Evolutionary conservation across 2,888 invertebrate genomes (phyloP).

Genomic region (Euclidia mi): DNA sequence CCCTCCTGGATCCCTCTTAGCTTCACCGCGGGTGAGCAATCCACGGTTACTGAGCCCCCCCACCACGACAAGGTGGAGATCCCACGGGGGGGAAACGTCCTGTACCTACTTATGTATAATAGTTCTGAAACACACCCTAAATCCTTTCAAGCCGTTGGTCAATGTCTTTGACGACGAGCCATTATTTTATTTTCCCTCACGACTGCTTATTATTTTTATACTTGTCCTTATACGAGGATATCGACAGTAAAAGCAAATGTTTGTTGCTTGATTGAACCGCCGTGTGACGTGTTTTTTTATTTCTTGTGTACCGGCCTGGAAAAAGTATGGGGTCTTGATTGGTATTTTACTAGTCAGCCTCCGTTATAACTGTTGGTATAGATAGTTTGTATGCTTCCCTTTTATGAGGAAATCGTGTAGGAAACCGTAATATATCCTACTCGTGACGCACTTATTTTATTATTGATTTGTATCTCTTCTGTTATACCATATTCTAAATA

Average conservation of each 20-base stretch:
- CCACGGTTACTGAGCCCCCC: too few species aligned
- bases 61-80: too few species aligned
- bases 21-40: too few species aligned
- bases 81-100: too few species aligned
- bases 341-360: constrained; percentile 10
- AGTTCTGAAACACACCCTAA: constrained; percentile 69
- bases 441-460: too few species aligned
- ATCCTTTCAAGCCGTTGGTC: constrained; percentile 75
- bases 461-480: too few species aligned
- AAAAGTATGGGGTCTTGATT: constrained; percentile 42
- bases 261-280: constrained; percentile 84
- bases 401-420: too few species aligned
- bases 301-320: constrained; percentile 47
- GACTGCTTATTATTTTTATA: constrained; percentile 87
- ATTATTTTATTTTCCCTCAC: constrained; percentile 83
- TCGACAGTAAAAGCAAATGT: constrained; percentile 84
- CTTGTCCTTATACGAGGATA: constrained; percentile 83
- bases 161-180: constrained; percentile 73
- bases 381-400: background rate
- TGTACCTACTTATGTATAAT: constrained; percentile 59
- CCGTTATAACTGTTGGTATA: background rate
- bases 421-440: too few species aligned
- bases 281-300: constrained; percentile 70
- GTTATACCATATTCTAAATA: too few species aligned
- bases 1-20: too few species aligned